Percentiles rank a stretch among this genome's conserved stretches.
phyloP scores from a whole-genome alignment of 2,797 vertebrate genomes.

The Pachyuromys duprasi region DNA sequence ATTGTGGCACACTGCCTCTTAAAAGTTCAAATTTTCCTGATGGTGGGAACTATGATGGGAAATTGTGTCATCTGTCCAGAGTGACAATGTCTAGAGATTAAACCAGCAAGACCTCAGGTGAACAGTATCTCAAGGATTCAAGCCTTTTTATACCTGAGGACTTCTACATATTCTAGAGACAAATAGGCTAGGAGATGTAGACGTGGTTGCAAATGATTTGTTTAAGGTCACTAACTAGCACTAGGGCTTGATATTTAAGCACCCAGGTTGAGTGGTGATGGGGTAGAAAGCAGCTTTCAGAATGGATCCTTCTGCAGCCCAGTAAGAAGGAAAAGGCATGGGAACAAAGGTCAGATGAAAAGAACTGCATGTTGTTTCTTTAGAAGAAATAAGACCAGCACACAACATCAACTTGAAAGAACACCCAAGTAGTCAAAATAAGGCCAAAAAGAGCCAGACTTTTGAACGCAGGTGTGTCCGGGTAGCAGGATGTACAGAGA shows the following conservation, averaged over 20 bases:
- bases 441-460: neutral
- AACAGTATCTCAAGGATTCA: neutral
- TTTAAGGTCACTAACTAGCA: neutral
- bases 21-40: neutral
- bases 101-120: neutral
- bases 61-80: neutral
- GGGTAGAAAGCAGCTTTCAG: neutral
- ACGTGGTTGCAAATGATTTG: neutral
- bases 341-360: neutral
- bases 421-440: neutral
- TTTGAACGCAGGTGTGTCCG: neutral
- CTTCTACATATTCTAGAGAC: neutral
- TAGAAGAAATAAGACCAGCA: neutral
- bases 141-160: neutral
- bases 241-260: neutral
- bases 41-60: neutral
- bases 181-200: neutral
- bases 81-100: neutral
- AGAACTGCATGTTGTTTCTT: neutral
- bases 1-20: neutral
- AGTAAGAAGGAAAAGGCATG: neutral
- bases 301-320: neutral
- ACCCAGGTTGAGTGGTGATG: neutral
- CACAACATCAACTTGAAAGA: neutral
- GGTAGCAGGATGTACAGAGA: neutral